phyloP scores from a whole-genome alignment of 2,113 vertebrate species.

The Cacatua alba region DNA sequence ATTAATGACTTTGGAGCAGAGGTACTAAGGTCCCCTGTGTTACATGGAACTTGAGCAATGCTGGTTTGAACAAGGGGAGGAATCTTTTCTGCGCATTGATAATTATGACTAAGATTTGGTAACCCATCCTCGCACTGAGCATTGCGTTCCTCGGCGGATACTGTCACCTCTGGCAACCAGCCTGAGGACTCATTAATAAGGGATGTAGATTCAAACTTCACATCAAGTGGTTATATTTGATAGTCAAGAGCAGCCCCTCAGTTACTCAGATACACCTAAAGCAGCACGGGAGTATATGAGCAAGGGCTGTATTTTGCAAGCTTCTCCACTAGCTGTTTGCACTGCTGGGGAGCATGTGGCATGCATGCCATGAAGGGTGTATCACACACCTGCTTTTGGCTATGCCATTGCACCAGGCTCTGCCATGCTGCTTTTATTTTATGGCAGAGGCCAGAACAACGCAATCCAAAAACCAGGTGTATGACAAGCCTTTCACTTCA shows the following conservation, averaged over 20 bases:
- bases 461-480: background rate
- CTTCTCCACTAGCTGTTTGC: background rate
- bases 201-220: background rate
- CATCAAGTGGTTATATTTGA: background rate
- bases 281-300: rapidly evolving
- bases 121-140: background rate
- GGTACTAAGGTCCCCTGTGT: background rate
- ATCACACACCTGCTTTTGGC: background rate
- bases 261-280: background rate
- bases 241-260: background rate
- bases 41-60: background rate
- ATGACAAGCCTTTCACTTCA: background rate
- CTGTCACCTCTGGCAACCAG: background rate
- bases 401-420: background rate
- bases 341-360: background rate
- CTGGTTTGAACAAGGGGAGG: background rate
- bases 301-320: background rate
- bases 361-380: background rate
- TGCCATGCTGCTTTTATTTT: background rate
- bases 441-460: background rate
- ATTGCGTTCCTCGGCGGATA: background rate
- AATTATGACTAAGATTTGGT: rapidly evolving
- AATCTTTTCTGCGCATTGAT: background rate
- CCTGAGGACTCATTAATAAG: background rate
- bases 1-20: background rate